A percentile compares a stretch with the other conserved stretches of the same genome.
Conservation (phyloP, 2,888 invertebrate genomes). For the Drosophila koepferae region DNA sequence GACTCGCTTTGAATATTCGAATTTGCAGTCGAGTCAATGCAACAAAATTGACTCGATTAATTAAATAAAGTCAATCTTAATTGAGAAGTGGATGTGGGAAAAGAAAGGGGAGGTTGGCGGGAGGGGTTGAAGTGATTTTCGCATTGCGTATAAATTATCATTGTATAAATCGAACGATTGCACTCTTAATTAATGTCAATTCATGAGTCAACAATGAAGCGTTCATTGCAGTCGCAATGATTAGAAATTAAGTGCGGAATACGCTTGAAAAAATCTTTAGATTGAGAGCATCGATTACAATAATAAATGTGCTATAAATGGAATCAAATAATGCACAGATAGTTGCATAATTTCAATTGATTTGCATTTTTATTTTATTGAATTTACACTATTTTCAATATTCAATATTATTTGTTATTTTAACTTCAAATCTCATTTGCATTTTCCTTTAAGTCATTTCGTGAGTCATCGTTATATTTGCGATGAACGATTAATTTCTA, state of each 20-base stretch:
- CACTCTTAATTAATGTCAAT: constrained; percentile 78
- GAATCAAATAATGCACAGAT: background rate
- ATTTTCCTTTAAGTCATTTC: background rate
- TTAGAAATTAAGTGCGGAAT: constrained; percentile 23
- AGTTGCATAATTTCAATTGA: background rate
- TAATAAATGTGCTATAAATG: constrained; percentile 19
- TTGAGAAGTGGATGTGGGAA: constrained; percentile 12
- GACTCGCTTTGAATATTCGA: constrained; percentile 19
- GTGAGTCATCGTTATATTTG: constrained; percentile 37
- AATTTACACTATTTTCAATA: background rate
- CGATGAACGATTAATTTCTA: constrained; percentile 32
- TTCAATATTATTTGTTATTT: background rate
- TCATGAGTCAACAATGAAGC: constrained; percentile 55
- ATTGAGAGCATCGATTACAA: constrained; percentile 11
- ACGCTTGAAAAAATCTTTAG: constrained; percentile 21
- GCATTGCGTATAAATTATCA: constrained; percentile 65
- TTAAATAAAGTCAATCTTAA: constrained; percentile 58
- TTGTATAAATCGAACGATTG: constrained; percentile 69
- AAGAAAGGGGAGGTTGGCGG: background rate
- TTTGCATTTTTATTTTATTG: background rate
- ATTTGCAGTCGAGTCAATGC: constrained; percentile 33
- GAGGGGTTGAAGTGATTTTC: constrained; percentile 12
- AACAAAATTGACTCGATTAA: constrained; percentile 60
- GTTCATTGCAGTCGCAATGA: constrained; percentile 22
- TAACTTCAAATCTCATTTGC: background rate